Base-by-base conservation (phyloP, 2,113 vertebrate genomes). In the Platichthys stellatus region DNA sequence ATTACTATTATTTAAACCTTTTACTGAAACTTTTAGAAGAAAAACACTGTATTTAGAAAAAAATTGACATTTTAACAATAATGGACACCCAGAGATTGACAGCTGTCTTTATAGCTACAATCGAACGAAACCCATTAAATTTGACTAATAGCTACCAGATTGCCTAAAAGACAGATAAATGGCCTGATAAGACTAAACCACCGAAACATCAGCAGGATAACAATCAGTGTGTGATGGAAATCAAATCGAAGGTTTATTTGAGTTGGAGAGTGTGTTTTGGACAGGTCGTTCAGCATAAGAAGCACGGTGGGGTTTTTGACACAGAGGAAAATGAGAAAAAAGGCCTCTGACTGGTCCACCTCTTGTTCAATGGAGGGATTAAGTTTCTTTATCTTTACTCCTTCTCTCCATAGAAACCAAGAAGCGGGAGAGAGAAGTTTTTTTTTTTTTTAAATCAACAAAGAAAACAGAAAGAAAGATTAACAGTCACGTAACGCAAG, bases 281-380 rank as follows among this genome's bases (percentile, higher is more conserved):
- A 69, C 18, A 70, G 45, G 63, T 63, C 45, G 57, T 72, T 80
- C 18, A 20, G 63, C 72, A 84, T 58, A 66, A 80, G 78, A 81
- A 78, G 74, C 73, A 68, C 71, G 74, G 62, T 80, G 65, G 56
- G 31, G 83, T 83, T 80, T 82, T 83, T 78, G 65, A 87, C 85
- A 87, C 23, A 63, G 61, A 54, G 43, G 64, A 74, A 73, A 85
- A 79, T 76, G 35, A 69, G 63, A 71, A 82, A 78, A 81, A 88
- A 71, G 69, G 71, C 35, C 82, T 59, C 85, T 62, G 66, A 91
- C 79, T 76, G 85, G 77, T 90, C 72, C 80, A 87, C 85, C 85
- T 87, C 86, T 85, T 72, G 54, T 82, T 91, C 86, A 92, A 92
- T 92, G 69, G 88, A 89, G 40, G 89, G 91, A 93, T 93, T 92